These are phyloP conservation scores for Pterophyllum scalare DNA, from an alignment of 2,113 vertebrate genomes.

Conservation along the genomic window DNA sequence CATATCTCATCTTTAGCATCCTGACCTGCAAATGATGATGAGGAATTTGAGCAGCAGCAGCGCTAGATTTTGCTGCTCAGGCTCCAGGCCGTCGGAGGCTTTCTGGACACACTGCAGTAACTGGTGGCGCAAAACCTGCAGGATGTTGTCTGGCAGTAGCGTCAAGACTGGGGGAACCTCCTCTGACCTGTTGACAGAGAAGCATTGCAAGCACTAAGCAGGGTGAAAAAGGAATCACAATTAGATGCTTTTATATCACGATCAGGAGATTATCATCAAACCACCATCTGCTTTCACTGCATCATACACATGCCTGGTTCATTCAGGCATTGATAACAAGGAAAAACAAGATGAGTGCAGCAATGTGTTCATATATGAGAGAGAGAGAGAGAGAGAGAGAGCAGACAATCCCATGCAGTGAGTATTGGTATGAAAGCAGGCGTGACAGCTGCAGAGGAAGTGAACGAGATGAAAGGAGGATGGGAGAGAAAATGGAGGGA, in stretches of 20 bases:
- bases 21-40: slow-evolving; percentile 95
- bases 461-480: background rate
- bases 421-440: slow-evolving; percentile 38
- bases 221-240: background rate
- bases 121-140: slow-evolving; percentile 94
- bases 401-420: background rate
- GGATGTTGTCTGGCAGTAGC: slow-evolving; percentile 95
- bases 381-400: background rate
- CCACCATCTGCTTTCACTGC: slow-evolving; percentile 3
- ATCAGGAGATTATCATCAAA: slow-evolving; percentile 1
- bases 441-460: slow-evolving; percentile 47
- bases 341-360: slow-evolving; percentile 26
- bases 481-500: background rate
- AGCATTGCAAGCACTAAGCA: background rate
- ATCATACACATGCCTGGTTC: slow-evolving; percentile 14
- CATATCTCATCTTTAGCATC: background rate
- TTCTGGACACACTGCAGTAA: slow-evolving; percentile 96
- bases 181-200: slow-evolving; percentile 85
- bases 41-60: slow-evolving; percentile 96
- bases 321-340: background rate
- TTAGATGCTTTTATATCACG: background rate
- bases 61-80: slow-evolving; percentile 91
- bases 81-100: slow-evolving; percentile 92
- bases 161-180: slow-evolving; percentile 93
- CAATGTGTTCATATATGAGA: background rate